phyloP scores from a whole-genome alignment of 64 coral and sea anemone genomes.

The Pachyseris speciosa region DNA sequence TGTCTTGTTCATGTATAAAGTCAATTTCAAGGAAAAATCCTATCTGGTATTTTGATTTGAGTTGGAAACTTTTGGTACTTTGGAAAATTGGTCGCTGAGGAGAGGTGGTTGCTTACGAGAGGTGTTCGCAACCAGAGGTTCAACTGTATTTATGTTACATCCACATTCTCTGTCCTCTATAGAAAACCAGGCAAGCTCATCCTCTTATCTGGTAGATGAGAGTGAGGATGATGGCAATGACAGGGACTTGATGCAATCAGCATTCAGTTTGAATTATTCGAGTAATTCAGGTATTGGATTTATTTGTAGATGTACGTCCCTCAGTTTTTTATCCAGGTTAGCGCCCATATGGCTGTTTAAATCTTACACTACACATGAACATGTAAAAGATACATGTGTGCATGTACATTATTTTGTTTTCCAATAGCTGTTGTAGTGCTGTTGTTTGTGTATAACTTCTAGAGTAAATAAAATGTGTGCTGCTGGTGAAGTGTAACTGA shows the following conservation, averaged over 20 bases:
- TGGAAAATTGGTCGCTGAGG: background rate
- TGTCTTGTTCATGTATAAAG: too few relatives aligned
- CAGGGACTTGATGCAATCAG: background rate
- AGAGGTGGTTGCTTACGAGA: background rate
- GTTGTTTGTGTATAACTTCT: too few relatives aligned
- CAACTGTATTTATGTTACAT: background rate
- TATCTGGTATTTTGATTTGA: background rate
- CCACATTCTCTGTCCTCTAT: background rate
- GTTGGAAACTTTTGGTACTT: conserved; percentile 3
- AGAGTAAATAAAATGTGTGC: too few relatives aligned
- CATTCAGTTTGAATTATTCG: background rate
- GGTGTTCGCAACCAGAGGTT: background rate
- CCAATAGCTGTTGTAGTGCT: too few relatives aligned
- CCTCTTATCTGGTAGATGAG: background rate
- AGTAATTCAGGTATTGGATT: conserved; percentile 9
- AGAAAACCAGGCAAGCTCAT: conserved; percentile 4
- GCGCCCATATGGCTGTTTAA: background rate
- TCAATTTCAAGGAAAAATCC: too few relatives aligned
- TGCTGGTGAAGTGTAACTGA: too few relatives aligned
- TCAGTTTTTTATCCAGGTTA: background rate
- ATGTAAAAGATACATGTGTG: background rate
- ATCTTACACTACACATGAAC: conserved; percentile 9
- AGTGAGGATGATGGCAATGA: background rate
- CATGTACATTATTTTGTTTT: background rate
- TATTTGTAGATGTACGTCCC: conserved; percentile 1